Base-by-base conservation (phyloP, 1,140 invertebrate species). In the Heliconius congener region DNA sequence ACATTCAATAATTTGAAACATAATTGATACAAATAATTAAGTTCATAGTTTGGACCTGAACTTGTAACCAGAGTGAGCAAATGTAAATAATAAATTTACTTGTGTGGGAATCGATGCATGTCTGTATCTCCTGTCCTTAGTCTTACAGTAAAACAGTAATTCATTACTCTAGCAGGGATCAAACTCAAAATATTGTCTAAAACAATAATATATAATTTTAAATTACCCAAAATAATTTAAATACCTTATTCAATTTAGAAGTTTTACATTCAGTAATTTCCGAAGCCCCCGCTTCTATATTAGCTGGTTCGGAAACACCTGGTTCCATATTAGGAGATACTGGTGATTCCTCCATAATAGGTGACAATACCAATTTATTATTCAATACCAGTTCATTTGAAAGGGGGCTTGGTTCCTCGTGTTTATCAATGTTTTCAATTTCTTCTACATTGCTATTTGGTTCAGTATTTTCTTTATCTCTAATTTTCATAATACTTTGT, bases 401-500 rank as follows among this genome's bases (percentile, higher is more conserved):
- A 39, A 81, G 74, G 57, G 74, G 78, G 66, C 86, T 85, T 85
- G 16, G 55, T 76, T 23, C 71, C 79, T 46, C 87, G 2, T 88
- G 86, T 83, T 91, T 86, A 80, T 76, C 87, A 71, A 82, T 86
- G 57, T 90, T 85, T 55, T 88, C 86, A 77, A 74, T 86, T 74
- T 85, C 73, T 79, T 88, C 87, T 81, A 80, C 72, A 74, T 81
- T 86, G 70, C 78, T 84, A 83, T 88, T 86, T 76, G 72, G 57
- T 81, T 88, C 83, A 27, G 73, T 76, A 78, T 86, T 81, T 74
- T 87, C 83, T 74, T 84, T 81, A 80, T 81, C 85, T 82, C 90
- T 82, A 94, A 83, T 86, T 77, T 96, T 93, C 76, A 96, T 95
- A 90, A 95, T 81, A 95, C 81, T 87, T 84, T 96, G 94, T 76